Evolutionary conservation across 2,113 vertebrate genomes (phyloP).

Genomic region (Alectura lathami): DNA sequence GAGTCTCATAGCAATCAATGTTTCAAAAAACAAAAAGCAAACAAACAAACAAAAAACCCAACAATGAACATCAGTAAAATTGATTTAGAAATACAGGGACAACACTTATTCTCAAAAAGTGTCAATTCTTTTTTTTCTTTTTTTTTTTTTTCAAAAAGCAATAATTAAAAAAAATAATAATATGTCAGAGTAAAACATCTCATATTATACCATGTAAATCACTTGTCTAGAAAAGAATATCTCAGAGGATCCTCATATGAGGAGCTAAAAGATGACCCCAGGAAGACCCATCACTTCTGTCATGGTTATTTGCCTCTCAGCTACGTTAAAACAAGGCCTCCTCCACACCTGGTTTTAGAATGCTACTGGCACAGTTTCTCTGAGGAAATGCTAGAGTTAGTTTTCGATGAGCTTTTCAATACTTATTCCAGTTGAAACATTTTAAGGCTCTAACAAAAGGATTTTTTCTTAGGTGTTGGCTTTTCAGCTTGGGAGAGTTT

Average conservation of each 20-base stretch:
- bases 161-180: no score
- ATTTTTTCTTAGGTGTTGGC: background rate
- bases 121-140: background rate
- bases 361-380: accelerated
- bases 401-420: background rate
- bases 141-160: background rate
- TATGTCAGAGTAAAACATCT: background rate
- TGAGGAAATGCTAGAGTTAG: background rate
- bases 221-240: background rate
- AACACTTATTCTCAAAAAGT: background rate
- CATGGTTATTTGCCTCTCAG: background rate
- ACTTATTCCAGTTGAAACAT: background rate
- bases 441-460: background rate
- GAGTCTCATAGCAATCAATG: background rate
- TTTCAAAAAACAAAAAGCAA: background rate
- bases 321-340: background rate
- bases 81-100: background rate
- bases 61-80: background rate
- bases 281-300: background rate
- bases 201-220: background rate
- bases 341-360: background rate
- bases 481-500: background rate
- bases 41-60: no score
- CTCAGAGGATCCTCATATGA: background rate
- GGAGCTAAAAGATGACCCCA: background rate